These are phyloP conservation scores for Nemapogon koenigi DNA, from an alignment of 2,888 invertebrate species.

Conservation along the genomic window DNA sequence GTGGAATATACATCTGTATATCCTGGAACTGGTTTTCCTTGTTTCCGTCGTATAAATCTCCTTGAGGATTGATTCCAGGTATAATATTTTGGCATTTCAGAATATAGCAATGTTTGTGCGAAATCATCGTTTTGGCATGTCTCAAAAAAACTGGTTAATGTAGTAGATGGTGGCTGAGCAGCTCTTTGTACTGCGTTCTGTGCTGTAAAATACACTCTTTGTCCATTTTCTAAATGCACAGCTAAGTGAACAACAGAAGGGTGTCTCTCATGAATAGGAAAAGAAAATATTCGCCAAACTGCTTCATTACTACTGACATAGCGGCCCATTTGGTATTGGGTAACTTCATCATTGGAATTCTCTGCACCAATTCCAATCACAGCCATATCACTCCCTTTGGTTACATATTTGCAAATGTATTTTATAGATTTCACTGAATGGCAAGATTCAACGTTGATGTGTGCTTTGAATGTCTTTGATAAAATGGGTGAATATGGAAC, in stretches of 20 bases:
- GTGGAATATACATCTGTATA: constrained; percentile 11
- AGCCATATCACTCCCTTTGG: constrained; percentile 14
- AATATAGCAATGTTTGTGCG: constrained; percentile 18
- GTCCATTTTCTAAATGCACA: constrained; percentile 16
- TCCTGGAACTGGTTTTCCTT: constrained; percentile 17
- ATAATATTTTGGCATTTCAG: constrained; percentile 20
- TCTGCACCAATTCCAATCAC: constrained; percentile 14
- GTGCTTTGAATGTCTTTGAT: constrained; percentile 16
- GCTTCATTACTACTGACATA: constrained; percentile 18
- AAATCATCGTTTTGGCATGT: constrained; percentile 19
- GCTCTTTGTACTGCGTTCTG: constrained; percentile 10
- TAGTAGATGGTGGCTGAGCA: constrained; percentile 10
- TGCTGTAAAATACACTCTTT: constrained; percentile 15
- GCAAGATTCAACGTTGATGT: constrained; percentile 17
- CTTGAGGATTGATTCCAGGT: constrained; percentile 20
- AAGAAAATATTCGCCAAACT: constrained; percentile 13
- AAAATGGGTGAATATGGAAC: constrained; percentile 21
- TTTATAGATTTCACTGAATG: constrained; percentile 17
- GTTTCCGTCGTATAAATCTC: constrained; percentile 19
- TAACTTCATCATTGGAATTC: constrained; percentile 16
- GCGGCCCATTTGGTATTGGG: constrained; percentile 17
- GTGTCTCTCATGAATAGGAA: constrained; percentile 13
- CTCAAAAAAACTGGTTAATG: constrained; percentile 16
- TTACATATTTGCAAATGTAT: constrained; percentile 14
- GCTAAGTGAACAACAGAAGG: constrained; percentile 15